Conservation (phyloP, 2,797 vertebrate species). For the Alectoris magna region DNA sequence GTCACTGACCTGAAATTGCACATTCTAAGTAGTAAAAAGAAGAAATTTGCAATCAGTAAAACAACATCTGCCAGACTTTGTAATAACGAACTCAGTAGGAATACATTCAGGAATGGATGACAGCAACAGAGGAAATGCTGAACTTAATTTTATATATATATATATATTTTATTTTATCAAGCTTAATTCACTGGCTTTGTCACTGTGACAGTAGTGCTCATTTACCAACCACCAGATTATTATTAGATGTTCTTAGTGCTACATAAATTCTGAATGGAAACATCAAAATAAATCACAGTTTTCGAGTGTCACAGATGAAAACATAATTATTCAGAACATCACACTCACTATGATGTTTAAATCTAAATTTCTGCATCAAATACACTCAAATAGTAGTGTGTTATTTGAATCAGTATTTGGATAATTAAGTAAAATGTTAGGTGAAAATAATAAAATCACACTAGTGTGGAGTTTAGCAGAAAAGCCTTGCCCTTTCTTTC, state of each 20-base stretch:
- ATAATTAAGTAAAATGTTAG: slow-evolving; percentile 34
- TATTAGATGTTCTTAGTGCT: slow-evolving; percentile 51
- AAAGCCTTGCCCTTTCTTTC: not conserved
- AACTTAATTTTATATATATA: slow-evolving; percentile 9
- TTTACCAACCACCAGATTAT: slow-evolving; percentile 55
- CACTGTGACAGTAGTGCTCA: not conserved
- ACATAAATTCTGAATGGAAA: slow-evolving; percentile 39
- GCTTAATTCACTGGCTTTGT: slow-evolving; percentile 29
- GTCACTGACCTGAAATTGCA: slow-evolving; percentile 19
- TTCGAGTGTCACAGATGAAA: slow-evolving; percentile 47
- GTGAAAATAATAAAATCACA: not conserved
- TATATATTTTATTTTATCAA: slow-evolving; percentile 33
- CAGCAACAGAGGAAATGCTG: slow-evolving; percentile 3
- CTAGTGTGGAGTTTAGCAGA: not conserved
- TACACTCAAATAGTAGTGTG: slow-evolving; percentile 5
- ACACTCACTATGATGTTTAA: slow-evolving; percentile 38
- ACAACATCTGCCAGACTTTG: slow-evolving; percentile 17
- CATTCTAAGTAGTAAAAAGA: not conserved
- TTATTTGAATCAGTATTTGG: slow-evolving; percentile 28
- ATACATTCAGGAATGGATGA: slow-evolving; percentile 7
- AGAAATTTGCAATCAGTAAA: not conserved
- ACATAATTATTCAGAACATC: slow-evolving; percentile 30
- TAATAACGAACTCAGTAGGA: slow-evolving; percentile 41
- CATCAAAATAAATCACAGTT: slow-evolving; percentile 57
- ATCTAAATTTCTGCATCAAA: slow-evolving; percentile 30